A percentile compares a stretch with the other conserved stretches of the same genome.
Evolutionary conservation across 2,888 invertebrate species (phyloP).

Genomic region (Agelastica alni): DNA sequence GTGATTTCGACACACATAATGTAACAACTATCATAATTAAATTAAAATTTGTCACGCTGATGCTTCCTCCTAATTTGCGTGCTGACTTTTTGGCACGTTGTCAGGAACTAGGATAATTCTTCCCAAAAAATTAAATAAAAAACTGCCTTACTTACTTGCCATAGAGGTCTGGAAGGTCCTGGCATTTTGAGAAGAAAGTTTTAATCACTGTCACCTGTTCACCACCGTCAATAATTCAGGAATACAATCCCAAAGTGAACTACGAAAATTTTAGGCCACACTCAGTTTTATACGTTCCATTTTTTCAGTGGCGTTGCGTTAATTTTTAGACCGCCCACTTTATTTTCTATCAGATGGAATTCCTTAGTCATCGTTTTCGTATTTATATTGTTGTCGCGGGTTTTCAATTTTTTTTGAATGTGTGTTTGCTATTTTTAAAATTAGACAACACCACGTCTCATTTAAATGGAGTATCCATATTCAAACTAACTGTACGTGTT

Average conservation of each 20-base stretch:
- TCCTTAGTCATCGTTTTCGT: constrained; percentile 41
- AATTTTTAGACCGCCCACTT: constrained; percentile 39
- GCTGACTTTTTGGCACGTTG: constrained; percentile 11
- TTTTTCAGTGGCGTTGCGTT: constrained; percentile 47
- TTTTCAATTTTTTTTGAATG: no score
- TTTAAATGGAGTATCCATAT: no score
- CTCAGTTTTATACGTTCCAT: constrained; percentile 51
- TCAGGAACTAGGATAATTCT: not conserved
- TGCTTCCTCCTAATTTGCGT: no score
- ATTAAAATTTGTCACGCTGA: no score
- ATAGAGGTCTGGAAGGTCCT: constrained; percentile 70
- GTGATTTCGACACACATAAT: no score
- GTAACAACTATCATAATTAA: no score
- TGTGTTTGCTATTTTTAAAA: no score
- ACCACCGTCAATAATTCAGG: constrained; percentile 43
- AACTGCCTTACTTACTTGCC: constrained; percentile 68
- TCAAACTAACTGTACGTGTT: no score
- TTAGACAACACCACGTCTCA: no score
- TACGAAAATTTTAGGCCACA: constrained; percentile 44
- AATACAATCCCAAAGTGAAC: constrained; percentile 46
- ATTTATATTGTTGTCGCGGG: constrained; percentile 18
- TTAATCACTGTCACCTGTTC: constrained; percentile 32
- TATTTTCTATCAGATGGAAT: constrained; percentile 37
- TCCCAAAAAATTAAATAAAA: not conserved
- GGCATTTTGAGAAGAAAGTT: constrained; percentile 61